Percentiles rank a stretch among this genome's conserved stretches.
Evolutionary conservation across 2,113 vertebrate genomes (phyloP).

Genomic region (Percina caprodes): DNA sequence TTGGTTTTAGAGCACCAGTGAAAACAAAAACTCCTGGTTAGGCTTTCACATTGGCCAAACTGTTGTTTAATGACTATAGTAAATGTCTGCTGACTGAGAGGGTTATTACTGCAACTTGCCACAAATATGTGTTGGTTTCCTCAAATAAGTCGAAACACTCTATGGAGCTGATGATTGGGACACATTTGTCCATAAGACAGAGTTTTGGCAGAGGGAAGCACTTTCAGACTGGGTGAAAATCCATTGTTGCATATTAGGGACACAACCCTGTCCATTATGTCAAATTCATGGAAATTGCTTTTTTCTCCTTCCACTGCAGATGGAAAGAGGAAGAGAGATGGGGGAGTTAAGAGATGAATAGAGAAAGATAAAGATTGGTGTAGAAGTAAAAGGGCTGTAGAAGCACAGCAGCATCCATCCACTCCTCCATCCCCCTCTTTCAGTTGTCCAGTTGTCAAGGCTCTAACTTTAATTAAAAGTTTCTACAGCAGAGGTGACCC

Average conservation of each 20-base stretch:
- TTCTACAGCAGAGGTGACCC: slow-evolving; percentile 67
- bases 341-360: slow-evolving; percentile 34
- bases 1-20: neutral
- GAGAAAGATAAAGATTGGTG: slow-evolving; percentile 40
- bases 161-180: neutral
- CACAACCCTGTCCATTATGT: slow-evolving; percentile 81
- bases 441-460: slow-evolving; percentile 41
- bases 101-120: slow-evolving; percentile 39
- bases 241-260: slow-evolving; percentile 79
- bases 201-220: slow-evolving; percentile 38
- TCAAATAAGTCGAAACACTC: slow-evolving; percentile 59
- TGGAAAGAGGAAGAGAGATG: neutral
- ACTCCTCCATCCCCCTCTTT: slow-evolving; percentile 9
- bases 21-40: slow-evolving; percentile 17
- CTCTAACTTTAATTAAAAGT: slow-evolving; percentile 78
- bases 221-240: slow-evolving; percentile 62
- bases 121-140: slow-evolving; percentile 58
- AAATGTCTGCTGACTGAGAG: slow-evolving; percentile 47
- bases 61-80: slow-evolving; percentile 49
- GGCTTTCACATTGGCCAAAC: too few relatives aligned
- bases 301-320: slow-evolving; percentile 10
- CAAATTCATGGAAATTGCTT: slow-evolving; percentile 78
- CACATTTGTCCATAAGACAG: slow-evolving; percentile 29
- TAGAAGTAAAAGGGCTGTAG: slow-evolving; percentile 3
- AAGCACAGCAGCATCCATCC: slow-evolving; percentile 34